A percentile compares a stretch with the other conserved stretches of the same genome.
phyloP scores from a whole-genome alignment of 2,888 invertebrate genomes.

The Stegana nigrithorax region DNA sequence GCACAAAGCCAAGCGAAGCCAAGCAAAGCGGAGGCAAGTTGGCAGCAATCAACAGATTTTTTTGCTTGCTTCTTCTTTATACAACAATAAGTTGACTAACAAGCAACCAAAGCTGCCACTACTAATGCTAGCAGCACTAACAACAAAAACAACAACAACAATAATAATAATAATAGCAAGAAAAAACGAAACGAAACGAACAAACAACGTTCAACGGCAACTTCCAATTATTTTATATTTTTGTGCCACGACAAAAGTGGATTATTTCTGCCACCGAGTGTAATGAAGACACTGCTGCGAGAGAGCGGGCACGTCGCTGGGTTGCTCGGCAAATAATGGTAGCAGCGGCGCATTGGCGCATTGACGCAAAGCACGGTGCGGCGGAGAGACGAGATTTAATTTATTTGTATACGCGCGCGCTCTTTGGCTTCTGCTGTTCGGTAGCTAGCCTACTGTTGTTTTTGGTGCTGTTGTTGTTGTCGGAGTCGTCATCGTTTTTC shows the following conservation, averaged over 20 bases:
- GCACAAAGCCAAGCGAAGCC: too few species aligned
- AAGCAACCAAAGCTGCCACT: too few species aligned
- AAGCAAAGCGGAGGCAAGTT: too few species aligned
- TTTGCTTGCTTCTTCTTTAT: neutral
- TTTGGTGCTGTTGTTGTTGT: neutral
- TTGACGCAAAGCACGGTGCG: neutral
- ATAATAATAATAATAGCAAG: neutral
- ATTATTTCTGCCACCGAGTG: constrained; percentile 7
- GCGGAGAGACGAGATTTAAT: too few species aligned
- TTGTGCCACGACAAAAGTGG: constrained; percentile 49
- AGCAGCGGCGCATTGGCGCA: neutral
- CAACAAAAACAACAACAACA: neutral
- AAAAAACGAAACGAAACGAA: neutral
- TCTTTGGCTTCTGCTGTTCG: neutral
- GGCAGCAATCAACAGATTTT: constrained; percentile 23
- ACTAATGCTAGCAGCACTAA: too few species aligned
- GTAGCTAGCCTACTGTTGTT: neutral
- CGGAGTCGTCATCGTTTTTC: neutral
- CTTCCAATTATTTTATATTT: constrained; percentile 60
- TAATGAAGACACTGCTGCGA: too few species aligned
- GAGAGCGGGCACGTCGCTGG: too few species aligned
- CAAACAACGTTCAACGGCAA: constrained; percentile 31
- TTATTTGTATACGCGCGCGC: neutral
- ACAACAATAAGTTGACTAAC: constrained; percentile 22
- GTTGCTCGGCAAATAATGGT: neutral